Percentiles rank a stretch among this genome's conserved stretches.
Conservation (phyloP, 2,113 vertebrate species). For the Pteronura brasiliensis region DNA sequence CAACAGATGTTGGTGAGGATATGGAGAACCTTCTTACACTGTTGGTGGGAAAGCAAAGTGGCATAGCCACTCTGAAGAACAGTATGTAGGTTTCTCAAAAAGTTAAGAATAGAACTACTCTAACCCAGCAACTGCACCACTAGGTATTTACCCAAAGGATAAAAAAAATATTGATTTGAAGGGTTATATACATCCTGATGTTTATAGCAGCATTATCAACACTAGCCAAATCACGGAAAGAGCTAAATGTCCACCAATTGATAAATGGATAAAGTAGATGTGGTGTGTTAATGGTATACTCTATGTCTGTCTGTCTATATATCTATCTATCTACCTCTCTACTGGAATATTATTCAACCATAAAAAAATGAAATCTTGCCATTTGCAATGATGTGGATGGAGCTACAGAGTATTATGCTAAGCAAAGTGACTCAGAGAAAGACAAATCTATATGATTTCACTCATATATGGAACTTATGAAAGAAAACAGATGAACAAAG, state of each 20-base stretch:
- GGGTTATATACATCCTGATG: neutral
- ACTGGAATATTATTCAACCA: neutral
- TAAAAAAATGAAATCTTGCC: neutral
- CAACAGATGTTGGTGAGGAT: neutral
- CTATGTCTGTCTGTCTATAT: no score
- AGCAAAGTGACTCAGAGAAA: neutral
- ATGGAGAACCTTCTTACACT: neutral
- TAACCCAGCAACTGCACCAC: neutral
- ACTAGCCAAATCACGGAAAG: neutral
- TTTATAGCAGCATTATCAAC: neutral
- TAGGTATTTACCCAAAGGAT: neutral
- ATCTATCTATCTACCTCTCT: no score
- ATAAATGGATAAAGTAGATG: neutral
- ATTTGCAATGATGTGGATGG: neutral
- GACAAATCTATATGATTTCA: neutral
- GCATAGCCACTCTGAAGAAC: neutral
- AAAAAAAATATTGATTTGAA: neutral
- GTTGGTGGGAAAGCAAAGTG: neutral
- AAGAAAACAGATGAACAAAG: neutral
- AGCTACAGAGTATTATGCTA: neutral
- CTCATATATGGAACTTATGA: neutral
- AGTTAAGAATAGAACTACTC: neutral
- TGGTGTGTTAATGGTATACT: neutral
- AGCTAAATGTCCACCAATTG: neutral
- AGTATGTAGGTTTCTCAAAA: neutral